Conservation (phyloP, 2,888 invertebrate genomes). For the Lamproptera curius region DNA sequence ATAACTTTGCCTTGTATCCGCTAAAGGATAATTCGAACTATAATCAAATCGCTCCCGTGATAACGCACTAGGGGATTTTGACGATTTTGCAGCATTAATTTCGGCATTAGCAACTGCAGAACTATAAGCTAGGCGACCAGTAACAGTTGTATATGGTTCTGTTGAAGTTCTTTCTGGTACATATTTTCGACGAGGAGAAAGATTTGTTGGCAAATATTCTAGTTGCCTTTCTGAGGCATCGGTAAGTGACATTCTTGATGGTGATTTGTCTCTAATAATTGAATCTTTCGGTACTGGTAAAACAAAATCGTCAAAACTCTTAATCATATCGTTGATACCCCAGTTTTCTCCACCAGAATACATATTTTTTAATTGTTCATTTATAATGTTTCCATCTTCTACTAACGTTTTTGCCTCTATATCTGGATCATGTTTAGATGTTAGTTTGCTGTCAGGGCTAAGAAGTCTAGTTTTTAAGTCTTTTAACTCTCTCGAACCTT, state of each 20-base stretch:
- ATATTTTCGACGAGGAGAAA: constrained; percentile 78
- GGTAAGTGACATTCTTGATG: constrained; percentile 79
- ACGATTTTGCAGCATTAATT: constrained; percentile 71
- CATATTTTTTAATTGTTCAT: constrained; percentile 83
- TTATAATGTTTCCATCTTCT: constrained; percentile 82
- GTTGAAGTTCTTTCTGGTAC: constrained; percentile 76
- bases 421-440: constrained; percentile 69
- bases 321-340: constrained; percentile 83
- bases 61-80: constrained; percentile 71
- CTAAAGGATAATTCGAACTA: constrained; percentile 72
- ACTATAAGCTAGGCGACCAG: constrained; percentile 81
- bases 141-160: constrained; percentile 81
- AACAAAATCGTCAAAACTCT: constrained; percentile 79
- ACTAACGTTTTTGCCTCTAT: constrained; percentile 78
- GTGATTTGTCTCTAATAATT: constrained; percentile 74
- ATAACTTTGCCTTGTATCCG: constrained; percentile 57
- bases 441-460: constrained; percentile 79
- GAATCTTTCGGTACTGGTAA: constrained; percentile 72
- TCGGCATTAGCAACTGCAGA: constrained; percentile 82
- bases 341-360: constrained; percentile 83
- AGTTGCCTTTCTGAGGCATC: constrained; percentile 83
- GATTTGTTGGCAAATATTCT: constrained; percentile 76
- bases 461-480: constrained; percentile 84
- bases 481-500: constrained; percentile 87
- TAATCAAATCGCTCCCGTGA: constrained; percentile 79